Conservation (phyloP, 2,113 vertebrate species). For the Dicrurus megarhynchus region DNA sequence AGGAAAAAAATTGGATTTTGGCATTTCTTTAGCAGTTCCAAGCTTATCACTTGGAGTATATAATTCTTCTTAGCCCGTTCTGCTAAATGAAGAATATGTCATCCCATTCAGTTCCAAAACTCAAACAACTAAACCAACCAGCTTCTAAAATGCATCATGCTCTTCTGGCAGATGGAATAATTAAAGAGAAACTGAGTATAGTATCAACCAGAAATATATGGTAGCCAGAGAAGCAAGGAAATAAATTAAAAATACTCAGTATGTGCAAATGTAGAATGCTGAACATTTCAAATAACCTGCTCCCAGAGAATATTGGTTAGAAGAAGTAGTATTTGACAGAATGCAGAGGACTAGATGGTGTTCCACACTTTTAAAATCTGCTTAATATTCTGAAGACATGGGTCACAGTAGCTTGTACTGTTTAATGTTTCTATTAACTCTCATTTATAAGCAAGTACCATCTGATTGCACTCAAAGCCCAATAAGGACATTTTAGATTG, state of each 20-base stretch:
- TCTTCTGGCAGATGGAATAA: constrained; percentile 38
- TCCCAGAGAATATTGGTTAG: background rate
- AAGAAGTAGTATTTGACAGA: background rate
- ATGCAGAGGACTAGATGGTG: background rate
- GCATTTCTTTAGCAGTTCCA: constrained; percentile 58
- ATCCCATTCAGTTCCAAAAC: constrained; percentile 24
- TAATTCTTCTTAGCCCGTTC: constrained; percentile 42
- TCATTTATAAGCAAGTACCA: constrained; percentile 58
- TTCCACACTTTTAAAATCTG: constrained; percentile 9
- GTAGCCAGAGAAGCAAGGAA: background rate
- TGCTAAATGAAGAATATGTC: constrained; percentile 43
- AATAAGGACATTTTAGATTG: background rate
- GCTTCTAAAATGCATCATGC: constrained; percentile 18
- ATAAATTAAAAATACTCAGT: constrained; percentile 28
- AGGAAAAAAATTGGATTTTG: constrained; percentile 43
- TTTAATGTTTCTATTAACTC: constrained; percentile 49
- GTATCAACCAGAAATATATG: constrained; percentile 6
- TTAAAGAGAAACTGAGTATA: constrained; percentile 19
- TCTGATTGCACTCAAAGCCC: constrained; percentile 28
- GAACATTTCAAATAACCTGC: background rate
- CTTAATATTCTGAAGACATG: constrained; percentile 21
- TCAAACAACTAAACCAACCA: constrained; percentile 39
- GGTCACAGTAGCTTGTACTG: background rate
- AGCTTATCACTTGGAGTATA: constrained; percentile 48
- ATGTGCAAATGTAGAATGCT: background rate